These are phyloP conservation scores for Lasioglossum calceatum DNA, from an alignment of 2,888 invertebrate species.

Conservation along the genomic window DNA sequence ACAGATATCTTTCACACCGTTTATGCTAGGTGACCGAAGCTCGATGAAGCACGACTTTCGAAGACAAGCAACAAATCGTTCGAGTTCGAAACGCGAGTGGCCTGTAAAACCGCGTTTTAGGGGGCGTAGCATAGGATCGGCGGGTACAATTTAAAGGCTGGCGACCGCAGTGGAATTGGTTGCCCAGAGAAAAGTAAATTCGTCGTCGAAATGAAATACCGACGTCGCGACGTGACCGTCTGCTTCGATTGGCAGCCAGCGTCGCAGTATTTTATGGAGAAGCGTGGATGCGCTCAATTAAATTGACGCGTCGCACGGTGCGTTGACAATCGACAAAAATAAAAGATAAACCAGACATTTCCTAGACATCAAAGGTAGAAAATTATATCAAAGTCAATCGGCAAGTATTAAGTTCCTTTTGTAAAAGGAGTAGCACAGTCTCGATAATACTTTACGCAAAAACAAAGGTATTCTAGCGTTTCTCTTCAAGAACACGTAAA, in stretches of 20 bases:
- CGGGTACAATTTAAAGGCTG: neutral
- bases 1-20: no score
- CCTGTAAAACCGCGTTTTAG: neutral
- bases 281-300: slow-evolving; percentile 11
- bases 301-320: slow-evolving; percentile 4
- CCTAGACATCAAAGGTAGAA: neutral
- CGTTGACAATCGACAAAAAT: neutral
- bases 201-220: slow-evolving; percentile 12
- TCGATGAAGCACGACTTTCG: neutral
- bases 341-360: neutral
- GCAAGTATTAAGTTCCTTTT: neutral
- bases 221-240: neutral
- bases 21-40: neutral
- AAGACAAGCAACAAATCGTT: neutral
- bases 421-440: neutral
- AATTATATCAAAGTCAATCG: neutral
- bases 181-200: neutral
- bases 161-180: neutral
- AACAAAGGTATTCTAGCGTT: no score
- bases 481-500: no score
- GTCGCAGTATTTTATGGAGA: neutral
- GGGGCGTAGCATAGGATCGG: neutral
- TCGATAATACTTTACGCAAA: no score
- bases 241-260: neutral
- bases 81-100: neutral